These are phyloP conservation scores for Rhynchonycteris naso DNA, from an alignment of 2,797 vertebrate species.

Conservation along the genomic window DNA sequence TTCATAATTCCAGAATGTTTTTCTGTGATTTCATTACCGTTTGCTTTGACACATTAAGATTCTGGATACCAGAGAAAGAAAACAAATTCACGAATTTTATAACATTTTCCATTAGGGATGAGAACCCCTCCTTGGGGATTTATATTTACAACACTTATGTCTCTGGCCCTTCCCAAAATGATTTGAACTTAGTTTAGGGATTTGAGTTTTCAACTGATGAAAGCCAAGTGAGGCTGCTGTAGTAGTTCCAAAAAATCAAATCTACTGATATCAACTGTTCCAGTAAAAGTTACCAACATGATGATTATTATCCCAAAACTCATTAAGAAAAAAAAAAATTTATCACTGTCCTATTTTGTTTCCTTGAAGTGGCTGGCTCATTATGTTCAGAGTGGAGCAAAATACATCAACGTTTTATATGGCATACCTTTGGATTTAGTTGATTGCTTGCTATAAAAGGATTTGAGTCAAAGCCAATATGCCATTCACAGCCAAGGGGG, in stretches of 20 bases:
- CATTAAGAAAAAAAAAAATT: conserved; percentile 42
- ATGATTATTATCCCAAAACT: conserved; percentile 49
- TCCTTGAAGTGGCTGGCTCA: conserved; percentile 35
- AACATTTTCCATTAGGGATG: not conserved
- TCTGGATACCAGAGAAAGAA: not conserved
- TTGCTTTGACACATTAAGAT: conserved; percentile 30
- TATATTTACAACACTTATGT: not conserved
- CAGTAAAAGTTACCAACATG: conserved; percentile 32
- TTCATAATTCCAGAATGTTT: conserved; percentile 12
- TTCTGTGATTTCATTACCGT: not conserved
- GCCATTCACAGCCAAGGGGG: not conserved
- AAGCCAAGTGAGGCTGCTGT: conserved; percentile 34
- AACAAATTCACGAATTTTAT: not conserved
- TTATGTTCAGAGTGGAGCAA: conserved; percentile 47
- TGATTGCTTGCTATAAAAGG: conserved; percentile 22
- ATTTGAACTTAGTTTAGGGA: conserved; percentile 46
- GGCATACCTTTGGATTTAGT: conserved; percentile 49
- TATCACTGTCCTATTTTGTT: conserved; percentile 36
- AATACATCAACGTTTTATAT: not conserved
- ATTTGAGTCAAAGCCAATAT: conserved; percentile 61
- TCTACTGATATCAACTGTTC: conserved; percentile 2
- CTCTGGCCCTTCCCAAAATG: conserved; percentile 4
- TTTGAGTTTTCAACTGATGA: conserved; percentile 19
- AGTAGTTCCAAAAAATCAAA: not conserved
- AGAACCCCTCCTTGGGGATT: not conserved